A percentile compares a stretch with the other conserved stretches of the same genome.
Conservation (phyloP, 2,113 vertebrate species). For the Pseudorasbora parva region DNA sequence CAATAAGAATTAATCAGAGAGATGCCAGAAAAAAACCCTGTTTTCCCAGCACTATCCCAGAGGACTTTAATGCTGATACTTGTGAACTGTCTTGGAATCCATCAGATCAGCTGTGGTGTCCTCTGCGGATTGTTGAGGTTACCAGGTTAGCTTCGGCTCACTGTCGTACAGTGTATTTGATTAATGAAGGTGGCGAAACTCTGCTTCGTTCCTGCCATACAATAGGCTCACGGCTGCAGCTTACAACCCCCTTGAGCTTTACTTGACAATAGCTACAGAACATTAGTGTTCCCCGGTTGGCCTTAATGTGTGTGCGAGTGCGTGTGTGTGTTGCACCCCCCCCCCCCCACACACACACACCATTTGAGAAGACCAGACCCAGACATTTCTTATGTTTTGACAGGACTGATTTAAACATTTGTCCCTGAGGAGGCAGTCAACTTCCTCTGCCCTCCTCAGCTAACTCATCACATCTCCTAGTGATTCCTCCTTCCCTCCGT, state of each 20-base stretch:
- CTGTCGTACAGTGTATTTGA: slow-evolving; percentile 29
- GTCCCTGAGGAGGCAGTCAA: slow-evolving; percentile 34
- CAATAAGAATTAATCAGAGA: background rate
- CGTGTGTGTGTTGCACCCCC: background rate
- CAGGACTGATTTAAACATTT: slow-evolving; percentile 31
- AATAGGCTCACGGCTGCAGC: slow-evolving; percentile 37
- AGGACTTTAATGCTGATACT: slow-evolving; percentile 28
- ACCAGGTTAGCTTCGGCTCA: slow-evolving; percentile 14
- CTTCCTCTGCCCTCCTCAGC: slow-evolving; percentile 22
- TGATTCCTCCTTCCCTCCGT: slow-evolving; percentile 6
- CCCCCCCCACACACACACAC: no score
- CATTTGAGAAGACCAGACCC: slow-evolving; percentile 12
- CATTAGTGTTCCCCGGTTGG: slow-evolving; percentile 14
- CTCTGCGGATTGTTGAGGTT: slow-evolving; percentile 24
- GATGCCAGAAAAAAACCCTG: background rate
- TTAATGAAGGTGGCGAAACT: slow-evolving; percentile 39
- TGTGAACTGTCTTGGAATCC: slow-evolving; percentile 14
- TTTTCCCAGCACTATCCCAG: background rate
- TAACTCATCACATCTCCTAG: background rate
- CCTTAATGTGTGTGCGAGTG: background rate
- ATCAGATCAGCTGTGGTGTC: background rate
- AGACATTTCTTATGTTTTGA: slow-evolving; percentile 42
- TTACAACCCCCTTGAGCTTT: slow-evolving; percentile 43
- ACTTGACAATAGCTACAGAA: slow-evolving; percentile 28
- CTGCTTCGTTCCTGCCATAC: slow-evolving; percentile 11